Conservation (phyloP, 2,797 vertebrate species). For the Liasis olivaceus region DNA sequence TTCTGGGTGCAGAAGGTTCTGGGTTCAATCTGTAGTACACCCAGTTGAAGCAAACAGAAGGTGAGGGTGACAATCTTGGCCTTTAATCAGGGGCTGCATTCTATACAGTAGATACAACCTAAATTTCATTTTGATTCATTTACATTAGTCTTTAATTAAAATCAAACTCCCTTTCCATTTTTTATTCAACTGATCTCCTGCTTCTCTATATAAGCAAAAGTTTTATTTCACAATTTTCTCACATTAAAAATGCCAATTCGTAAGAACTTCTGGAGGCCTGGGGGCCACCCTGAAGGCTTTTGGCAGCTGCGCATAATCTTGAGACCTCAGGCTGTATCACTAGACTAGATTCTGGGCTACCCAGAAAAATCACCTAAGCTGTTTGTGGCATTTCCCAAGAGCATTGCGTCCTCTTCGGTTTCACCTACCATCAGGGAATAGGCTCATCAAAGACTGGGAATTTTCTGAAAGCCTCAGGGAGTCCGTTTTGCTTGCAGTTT, state of each 20-base stretch:
- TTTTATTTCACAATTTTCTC: not conserved
- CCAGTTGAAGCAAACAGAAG: too few relatives aligned
- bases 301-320: not conserved
- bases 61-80: too few relatives aligned
- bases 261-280: not conserved
- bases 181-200: too few relatives aligned
- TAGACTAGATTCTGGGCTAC: not conserved
- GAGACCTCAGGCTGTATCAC: not conserved
- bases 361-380: not conserved
- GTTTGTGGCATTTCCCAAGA: not conserved
- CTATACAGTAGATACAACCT: too few relatives aligned
- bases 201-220: not conserved
- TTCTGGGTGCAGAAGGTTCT: not conserved
- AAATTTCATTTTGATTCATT: too few relatives aligned
- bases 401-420: not conserved
- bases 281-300: not conserved
- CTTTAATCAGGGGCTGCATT: too few relatives aligned
- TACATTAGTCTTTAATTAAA: too few relatives aligned
- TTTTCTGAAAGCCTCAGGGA: slow-evolving; percentile 11
- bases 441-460: slow-evolving; percentile 37
- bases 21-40: too few relatives aligned
- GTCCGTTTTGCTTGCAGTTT: not conserved
- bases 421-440: slow-evolving; percentile 68
- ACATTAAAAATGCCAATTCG: not conserved
- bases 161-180: too few relatives aligned